Conservation (phyloP, 2,888 invertebrate genomes). For the Noctua fimbriata region DNA sequence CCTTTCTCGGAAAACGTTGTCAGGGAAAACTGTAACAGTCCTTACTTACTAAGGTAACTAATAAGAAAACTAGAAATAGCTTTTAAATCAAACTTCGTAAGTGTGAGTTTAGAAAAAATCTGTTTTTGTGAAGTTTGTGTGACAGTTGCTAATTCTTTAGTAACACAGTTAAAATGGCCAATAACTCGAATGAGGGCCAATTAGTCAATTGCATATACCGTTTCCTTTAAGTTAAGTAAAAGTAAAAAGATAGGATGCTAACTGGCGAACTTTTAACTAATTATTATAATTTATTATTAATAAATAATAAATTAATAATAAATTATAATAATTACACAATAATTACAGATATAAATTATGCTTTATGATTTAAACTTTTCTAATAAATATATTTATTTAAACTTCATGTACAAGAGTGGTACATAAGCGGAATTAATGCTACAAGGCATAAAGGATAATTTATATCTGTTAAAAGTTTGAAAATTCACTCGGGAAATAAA, state of each 20-base stretch:
- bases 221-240: background rate
- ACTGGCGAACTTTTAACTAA: background rate
- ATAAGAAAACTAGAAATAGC: background rate
- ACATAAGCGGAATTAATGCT: no score
- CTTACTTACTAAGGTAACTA: background rate
- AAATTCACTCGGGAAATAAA: background rate
- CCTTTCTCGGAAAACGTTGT: slow-evolving; percentile 19
- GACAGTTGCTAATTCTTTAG: background rate
- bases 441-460: no score
- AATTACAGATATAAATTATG: no score
- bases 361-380: no score
- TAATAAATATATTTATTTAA: no score
- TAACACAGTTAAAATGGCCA: background rate
- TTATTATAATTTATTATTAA: background rate
- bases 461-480: background rate
- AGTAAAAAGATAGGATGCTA: background rate
- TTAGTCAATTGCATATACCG: background rate
- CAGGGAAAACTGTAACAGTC: background rate
- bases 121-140: background rate
- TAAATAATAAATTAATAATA: no score
- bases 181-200: background rate
- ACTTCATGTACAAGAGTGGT: no score
- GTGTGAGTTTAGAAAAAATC: background rate
- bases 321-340: no score
- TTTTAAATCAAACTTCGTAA: background rate